A percentile compares a stretch with the other conserved stretches of the same genome.
Evolutionary conservation across 2,797 vertebrate species (phyloP).

Genomic region (Pseudochirops corinnae): DNA sequence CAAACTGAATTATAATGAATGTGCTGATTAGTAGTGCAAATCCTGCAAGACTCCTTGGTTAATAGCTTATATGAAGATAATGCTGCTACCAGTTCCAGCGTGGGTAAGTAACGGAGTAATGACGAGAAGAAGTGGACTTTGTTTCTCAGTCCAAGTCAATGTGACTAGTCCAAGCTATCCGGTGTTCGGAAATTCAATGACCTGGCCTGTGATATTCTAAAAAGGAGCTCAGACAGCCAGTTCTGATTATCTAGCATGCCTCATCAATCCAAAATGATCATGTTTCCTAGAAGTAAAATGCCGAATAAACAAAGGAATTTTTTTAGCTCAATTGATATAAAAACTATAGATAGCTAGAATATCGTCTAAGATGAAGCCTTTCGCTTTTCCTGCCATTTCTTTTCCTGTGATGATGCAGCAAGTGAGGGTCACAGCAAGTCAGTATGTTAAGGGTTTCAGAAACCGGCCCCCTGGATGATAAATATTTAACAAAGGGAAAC

Average conservation of each 20-base stretch:
- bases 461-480: not conserved
- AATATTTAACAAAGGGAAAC: not conserved
- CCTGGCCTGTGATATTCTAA: not conserved
- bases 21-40: not conserved
- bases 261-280: not conserved
- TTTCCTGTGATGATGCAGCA: not conserved
- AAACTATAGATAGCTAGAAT: not conserved
- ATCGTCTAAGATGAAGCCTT: not conserved
- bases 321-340: not conserved
- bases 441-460: not conserved
- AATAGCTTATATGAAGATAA: not conserved
- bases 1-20: slow-evolving; percentile 3
- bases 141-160: not conserved
- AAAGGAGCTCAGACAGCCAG: not conserved
- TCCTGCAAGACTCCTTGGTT: not conserved
- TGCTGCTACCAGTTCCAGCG: not conserved
- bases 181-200: not conserved
- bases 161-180: not conserved
- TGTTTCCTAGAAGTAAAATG: not conserved
- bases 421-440: not conserved
- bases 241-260: not conserved
- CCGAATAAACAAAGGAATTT: not conserved
- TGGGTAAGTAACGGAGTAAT: not conserved
- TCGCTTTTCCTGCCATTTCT: not conserved
- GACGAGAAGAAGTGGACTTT: not conserved